Percentiles rank a stretch among this genome's conserved stretches.
Evolutionary conservation across 2,888 invertebrate species (phyloP).

Genomic region (Oligia strigilis): DNA sequence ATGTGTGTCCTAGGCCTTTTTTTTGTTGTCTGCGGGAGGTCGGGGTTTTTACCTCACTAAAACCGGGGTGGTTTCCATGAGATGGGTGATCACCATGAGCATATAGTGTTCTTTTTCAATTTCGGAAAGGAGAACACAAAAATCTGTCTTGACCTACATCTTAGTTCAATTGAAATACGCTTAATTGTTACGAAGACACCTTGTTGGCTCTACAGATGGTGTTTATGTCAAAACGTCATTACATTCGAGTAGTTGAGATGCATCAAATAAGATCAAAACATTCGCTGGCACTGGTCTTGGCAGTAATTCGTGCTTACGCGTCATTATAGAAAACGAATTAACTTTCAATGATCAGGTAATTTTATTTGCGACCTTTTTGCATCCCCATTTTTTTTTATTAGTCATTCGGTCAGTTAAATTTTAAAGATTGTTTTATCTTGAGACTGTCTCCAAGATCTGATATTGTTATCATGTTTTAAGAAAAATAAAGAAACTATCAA

Average conservation of each 20-base stretch:
- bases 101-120: no score
- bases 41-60: no score
- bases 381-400: neutral
- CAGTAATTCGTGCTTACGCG: neutral
- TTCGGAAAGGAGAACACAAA: no score
- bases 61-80: no score
- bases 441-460: neutral
- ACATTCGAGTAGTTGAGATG: neutral
- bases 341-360: constrained; percentile 6
- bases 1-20: neutral
- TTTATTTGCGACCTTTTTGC: neutral
- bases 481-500: neutral
- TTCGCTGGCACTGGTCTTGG: constrained; percentile 18
- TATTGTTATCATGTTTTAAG: neutral
- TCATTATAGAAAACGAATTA: constrained; percentile 32
- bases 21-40: no score
- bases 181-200: neutral
- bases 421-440: neutral
- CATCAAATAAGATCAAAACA: constrained; percentile 3
- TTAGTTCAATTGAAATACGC: neutral
- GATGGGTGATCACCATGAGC: no score
- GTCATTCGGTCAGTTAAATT: neutral
- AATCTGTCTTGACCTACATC: constrained; percentile 25
- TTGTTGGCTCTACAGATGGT: neutral
- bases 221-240: neutral